Base-by-base conservation (phyloP, 2,888 invertebrate genomes). In the Leptinotarsa peninsularis region DNA sequence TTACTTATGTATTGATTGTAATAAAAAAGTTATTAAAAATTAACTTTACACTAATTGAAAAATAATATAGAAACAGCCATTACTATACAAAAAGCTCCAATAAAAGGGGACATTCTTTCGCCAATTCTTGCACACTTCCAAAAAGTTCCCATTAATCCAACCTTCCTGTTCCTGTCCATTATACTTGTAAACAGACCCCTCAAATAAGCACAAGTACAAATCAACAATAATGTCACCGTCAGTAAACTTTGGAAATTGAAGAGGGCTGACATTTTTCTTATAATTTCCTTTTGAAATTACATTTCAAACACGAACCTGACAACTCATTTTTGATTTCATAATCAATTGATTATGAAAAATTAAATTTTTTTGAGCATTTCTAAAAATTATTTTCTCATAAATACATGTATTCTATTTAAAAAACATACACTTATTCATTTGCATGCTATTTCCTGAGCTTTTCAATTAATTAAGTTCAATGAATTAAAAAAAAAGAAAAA, bases 91-190 rank as follows among this genome's bases (percentile, higher is more conserved):
- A 95, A 93, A 1, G 93, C 90, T 49, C 97, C 96, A 52, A 99
- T 95, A 90, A 97, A 99, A 0, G 98, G 98, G 84, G 98, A 98
- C 88, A 98, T 96, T 79, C 99, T 91, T 91, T 99, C 99, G 66
- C 99, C 99, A 85, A 99, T 98, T 85, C 99, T 92, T 72, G 99
- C 99, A 90, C 96, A 95, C 90, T 99, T 99, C 98, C 99, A 99
- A 89, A 99, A 98, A 49, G 95, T 96, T 72, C 99, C 98, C 72
- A 96, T 89, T 74, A 98, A n/a, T n/a, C 99, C 98, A 81, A 95
- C 95, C 91, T 98, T n/a, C n/a, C n/a, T 98, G 87, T 98, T 96
- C 81, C 95, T 93, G 86, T 99, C 98, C 88, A 99, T 92, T 80
- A 99, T 90, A 86, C 94, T 95, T 1, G 99, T 98, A 79, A 96